phyloP scores from a whole-genome alignment of 2,797 vertebrate species.

The Dermochelys coriacea region DNA sequence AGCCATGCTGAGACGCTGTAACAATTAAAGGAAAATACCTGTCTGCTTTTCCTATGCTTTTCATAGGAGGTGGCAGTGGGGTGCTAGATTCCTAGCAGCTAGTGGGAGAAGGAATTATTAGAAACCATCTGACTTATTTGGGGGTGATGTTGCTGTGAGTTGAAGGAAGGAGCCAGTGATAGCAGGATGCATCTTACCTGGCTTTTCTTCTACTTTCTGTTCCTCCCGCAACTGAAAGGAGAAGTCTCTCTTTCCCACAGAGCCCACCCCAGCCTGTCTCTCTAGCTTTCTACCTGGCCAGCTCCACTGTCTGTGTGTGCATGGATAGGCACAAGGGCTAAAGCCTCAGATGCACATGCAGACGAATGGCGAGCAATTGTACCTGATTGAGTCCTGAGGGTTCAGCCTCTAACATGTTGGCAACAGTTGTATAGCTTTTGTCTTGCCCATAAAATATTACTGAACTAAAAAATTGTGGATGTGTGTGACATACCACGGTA shows the following conservation, averaged over 20 bases:
- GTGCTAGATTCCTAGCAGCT: background rate
- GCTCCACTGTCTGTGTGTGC: background rate
- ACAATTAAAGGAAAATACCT: background rate
- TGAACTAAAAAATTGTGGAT: background rate
- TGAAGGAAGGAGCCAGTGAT: background rate
- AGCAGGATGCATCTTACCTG: background rate
- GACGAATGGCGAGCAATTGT: accelerated
- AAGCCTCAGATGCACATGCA: background rate
- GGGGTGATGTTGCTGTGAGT: background rate
- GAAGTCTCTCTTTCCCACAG: accelerated
- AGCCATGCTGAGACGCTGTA: background rate
- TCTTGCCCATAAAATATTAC: background rate
- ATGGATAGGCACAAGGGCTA: background rate
- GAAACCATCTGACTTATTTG: background rate
- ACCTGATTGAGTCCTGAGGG: background rate
- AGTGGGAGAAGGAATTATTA: background rate
- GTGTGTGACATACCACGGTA: background rate
- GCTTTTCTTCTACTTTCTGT: background rate
- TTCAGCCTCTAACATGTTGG: background rate
- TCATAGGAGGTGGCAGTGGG: background rate
- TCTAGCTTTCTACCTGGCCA: background rate
- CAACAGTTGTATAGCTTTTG: background rate
- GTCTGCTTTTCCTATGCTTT: background rate
- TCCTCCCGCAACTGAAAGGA: background rate
- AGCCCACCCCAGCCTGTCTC: accelerated